Evolutionary conservation across 2,888 invertebrate species (phyloP).

Genomic region (Odontocerum albicorne): DNA sequence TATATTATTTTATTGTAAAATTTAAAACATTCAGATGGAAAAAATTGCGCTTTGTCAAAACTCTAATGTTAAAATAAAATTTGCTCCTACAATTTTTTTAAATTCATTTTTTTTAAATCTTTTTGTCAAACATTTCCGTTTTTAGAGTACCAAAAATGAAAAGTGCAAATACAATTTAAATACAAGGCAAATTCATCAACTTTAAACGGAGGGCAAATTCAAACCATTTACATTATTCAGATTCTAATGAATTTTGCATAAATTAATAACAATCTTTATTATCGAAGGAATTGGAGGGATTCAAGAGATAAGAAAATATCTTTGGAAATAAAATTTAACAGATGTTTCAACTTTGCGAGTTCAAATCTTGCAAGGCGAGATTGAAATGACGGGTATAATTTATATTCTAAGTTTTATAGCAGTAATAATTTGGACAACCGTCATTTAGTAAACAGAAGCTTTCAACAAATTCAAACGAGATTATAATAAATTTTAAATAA

Average conservation of each 20-base stretch:
- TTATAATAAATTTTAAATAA: not conserved
- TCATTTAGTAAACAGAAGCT: slow-evolving; percentile 2
- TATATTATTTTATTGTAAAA: too few species aligned
- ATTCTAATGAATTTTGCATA: slow-evolving; percentile 5
- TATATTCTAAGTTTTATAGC: slow-evolving; percentile 15
- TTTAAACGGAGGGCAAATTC: too few species aligned
- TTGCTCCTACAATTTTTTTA: too few species aligned
- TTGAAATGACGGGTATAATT: slow-evolving; percentile 20
- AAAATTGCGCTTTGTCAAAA: too few species aligned
- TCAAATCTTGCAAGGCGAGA: slow-evolving; percentile 19
- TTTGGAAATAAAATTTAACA: slow-evolving; percentile 20
- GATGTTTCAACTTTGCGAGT: slow-evolving; percentile 24
- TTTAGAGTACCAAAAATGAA: too few species aligned
- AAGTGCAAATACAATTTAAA: too few species aligned
- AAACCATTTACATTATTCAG: slow-evolving; percentile 3
- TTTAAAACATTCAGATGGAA: too few species aligned
- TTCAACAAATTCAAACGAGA: not conserved
- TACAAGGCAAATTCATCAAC: too few species aligned
- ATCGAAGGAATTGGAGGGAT: slow-evolving; percentile 2
- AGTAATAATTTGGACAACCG: slow-evolving; percentile 6
- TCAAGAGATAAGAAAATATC: slow-evolving; percentile 19
- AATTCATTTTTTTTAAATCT: too few species aligned
- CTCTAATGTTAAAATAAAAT: too few species aligned
- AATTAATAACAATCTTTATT: slow-evolving; percentile 5
- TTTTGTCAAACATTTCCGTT: too few species aligned